These are phyloP conservation scores for Stenurella melanura DNA, from an alignment of 2,888 invertebrate genomes.

Conservation along the genomic window DNA sequence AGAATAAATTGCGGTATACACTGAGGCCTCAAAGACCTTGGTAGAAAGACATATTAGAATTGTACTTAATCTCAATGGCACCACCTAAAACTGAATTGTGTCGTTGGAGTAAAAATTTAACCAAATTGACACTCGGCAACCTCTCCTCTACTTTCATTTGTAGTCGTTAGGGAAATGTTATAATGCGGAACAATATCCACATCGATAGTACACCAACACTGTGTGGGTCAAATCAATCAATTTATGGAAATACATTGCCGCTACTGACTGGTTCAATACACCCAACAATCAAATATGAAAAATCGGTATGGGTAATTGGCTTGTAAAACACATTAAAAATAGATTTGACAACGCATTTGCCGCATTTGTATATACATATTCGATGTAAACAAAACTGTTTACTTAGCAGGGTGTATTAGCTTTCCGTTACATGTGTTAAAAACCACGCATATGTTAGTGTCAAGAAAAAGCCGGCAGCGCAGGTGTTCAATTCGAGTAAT, in stretches of 20 bases:
- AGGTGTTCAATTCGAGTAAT: slow-evolving; percentile 33
- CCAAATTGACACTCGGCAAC: too few relatives aligned
- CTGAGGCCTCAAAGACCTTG: too few relatives aligned
- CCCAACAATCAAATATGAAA: background rate
- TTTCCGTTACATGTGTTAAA: slow-evolving; percentile 30
- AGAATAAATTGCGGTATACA: too few relatives aligned
- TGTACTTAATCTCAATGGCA: too few relatives aligned
- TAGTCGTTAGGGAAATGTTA: background rate
- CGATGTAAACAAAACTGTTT: slow-evolving; percentile 33
- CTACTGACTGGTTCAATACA: background rate
- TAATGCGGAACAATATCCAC: background rate
- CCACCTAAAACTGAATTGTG: too few relatives aligned
- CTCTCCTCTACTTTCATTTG: too few relatives aligned
- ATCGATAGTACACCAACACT: background rate
- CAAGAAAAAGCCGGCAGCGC: slow-evolving; percentile 14
- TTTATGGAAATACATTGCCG: background rate
- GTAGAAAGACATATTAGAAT: too few relatives aligned
- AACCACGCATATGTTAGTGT: slow-evolving; percentile 24
- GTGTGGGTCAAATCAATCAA: background rate
- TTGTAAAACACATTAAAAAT: slow-evolving; percentile 19
- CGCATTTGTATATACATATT: slow-evolving; percentile 14
- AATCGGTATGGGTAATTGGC: background rate
- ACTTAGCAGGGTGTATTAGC: slow-evolving; percentile 25
- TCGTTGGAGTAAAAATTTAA: too few relatives aligned
- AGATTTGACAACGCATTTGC: slow-evolving; percentile 19